Evolutionary conservation across 1,140 invertebrate species (phyloP), one percentile per base, ranked within the genome.

Genomic region (Chymomyza costata): DNA sequence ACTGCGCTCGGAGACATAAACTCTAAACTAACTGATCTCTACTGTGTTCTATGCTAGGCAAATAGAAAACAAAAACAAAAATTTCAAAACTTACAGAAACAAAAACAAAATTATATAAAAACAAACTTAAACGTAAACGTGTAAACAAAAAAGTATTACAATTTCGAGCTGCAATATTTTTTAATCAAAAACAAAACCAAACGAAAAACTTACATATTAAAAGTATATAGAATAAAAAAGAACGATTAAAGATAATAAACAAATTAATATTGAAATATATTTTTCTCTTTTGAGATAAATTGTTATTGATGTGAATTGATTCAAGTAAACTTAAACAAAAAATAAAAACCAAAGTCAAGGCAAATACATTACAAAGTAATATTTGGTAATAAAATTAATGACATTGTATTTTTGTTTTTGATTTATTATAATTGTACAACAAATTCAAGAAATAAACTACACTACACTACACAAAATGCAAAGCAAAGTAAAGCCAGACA

Each of bases 81-180:
- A n/a, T n/a, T n/a, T n/a, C n/a, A 34, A 34, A 34, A 6, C 31
- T 18, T 17, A 44, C 32, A 17, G 5, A 10, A 7, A 18, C 10
- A 16, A 49, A 60, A 34, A 50, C 47, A 59, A 50, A 37, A 40
- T 43, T 18, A 45, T 28, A 54, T 55, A 71, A 41, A 45, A 41
- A 62, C 37, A 50, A 44, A 48, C 34, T 30, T 46, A 47, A 28
- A 45, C 19, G 40, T 40, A 32, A 43, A 57, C 34, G 52, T 21
- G 17, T 57, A 47, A 66, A 65, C 51, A 49, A 65, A 53, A 76
- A 74, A 78, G 70, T 76, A 76, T 78, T 76, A 76, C 73, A 63
- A 67, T 78, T 78, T 80, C 49, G 73, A 78, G 73, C 73, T 78
- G 73, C 73, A 78, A 78, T 80, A 80, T 78, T 78, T 78, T 78